phyloP scores from a whole-genome alignment of 2,113 vertebrate genomes.

The Pseudorhombus dupliciocellatus region DNA sequence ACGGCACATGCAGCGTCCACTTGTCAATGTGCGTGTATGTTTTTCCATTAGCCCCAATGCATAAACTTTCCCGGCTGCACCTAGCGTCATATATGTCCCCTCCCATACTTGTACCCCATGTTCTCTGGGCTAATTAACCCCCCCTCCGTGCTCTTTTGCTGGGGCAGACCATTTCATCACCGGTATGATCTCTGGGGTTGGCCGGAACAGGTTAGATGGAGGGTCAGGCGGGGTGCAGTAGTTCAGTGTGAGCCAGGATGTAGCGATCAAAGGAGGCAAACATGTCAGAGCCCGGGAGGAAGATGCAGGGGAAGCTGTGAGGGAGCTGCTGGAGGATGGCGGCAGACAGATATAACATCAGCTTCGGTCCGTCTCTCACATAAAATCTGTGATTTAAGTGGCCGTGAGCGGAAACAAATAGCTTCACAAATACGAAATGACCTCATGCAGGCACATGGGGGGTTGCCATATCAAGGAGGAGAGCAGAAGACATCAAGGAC shows the following conservation, averaged over 20 bases:
- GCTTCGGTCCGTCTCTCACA: slow-evolving; percentile 31
- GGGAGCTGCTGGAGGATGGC: slow-evolving; percentile 10
- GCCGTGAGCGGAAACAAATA: slow-evolving; percentile 37
- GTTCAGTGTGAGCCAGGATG: slow-evolving; percentile 32
- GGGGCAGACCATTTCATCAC: slow-evolving; percentile 58
- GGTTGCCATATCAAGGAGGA: slow-evolving; percentile 52
- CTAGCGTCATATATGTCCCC: slow-evolving; percentile 8
- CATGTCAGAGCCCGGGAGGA: slow-evolving; percentile 53
- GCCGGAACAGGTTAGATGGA: slow-evolving; percentile 44
- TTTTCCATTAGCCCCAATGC: slow-evolving; percentile 27
- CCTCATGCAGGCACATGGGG: slow-evolving; percentile 37
- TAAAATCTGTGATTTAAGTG: slow-evolving; percentile 57
- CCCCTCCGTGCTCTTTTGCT: slow-evolving; percentile 34
- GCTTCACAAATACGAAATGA: slow-evolving; percentile 60
- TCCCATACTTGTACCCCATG: slow-evolving; percentile 16
- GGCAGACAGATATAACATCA: slow-evolving; percentile 30
- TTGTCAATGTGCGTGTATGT: slow-evolving; percentile 54
- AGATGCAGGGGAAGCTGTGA: slow-evolving; percentile 42
- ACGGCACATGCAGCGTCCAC: slow-evolving; percentile 53
- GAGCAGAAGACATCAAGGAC: slow-evolving; percentile 47
- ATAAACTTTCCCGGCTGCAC: slow-evolving; percentile 43
- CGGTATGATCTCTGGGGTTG: slow-evolving; percentile 20
- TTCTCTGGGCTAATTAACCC: slow-evolving; percentile 38
- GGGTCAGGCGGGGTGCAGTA: slow-evolving; percentile 30
- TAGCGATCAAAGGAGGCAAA: slow-evolving; percentile 46